These are phyloP conservation scores for Drosophila putrida DNA, from an alignment of 2,888 invertebrate species.

Conservation along the genomic window DNA sequence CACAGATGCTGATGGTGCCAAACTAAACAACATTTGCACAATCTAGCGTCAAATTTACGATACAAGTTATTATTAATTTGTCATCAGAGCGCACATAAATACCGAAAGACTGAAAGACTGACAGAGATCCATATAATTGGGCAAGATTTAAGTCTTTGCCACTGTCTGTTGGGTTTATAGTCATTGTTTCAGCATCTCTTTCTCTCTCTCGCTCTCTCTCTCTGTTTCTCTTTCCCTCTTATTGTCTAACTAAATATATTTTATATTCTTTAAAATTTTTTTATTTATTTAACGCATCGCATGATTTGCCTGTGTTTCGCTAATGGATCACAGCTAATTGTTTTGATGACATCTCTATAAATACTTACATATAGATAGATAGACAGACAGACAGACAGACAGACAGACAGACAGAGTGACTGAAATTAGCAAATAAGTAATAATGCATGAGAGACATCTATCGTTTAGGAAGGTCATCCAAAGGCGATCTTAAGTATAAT, in stretches of 20 bases:
- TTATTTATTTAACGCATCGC: conserved; percentile 23
- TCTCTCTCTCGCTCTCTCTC: neutral
- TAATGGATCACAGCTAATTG: conserved; percentile 75
- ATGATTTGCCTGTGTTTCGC: conserved; percentile 33
- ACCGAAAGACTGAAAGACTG: conserved; percentile 37
- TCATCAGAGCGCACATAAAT: conserved; percentile 65
- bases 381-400: neutral
- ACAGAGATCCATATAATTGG: conserved; percentile 63
- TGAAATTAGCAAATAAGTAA: conserved; percentile 42
- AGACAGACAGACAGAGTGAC: neutral
- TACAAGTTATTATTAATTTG: conserved; percentile 81
- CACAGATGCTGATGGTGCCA: conserved; percentile 39
- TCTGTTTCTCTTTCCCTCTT: neutral
- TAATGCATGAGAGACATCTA: conserved; percentile 40
- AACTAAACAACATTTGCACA: conserved; percentile 67
- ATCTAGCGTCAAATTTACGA: conserved; percentile 73
- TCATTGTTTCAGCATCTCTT: conserved; percentile 12
- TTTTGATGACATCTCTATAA: conserved; percentile 70
- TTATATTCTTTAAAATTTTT: conserved; percentile 5
- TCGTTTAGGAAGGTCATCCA: conserved; percentile 59
- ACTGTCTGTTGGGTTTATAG: conserved; percentile 40
- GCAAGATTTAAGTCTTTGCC: conserved; percentile 57
- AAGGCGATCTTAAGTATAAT: conserved; percentile 63
- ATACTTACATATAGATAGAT: conserved; percentile 27
- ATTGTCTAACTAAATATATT: neutral